These are phyloP conservation scores for Dendrocincla fuliginosa DNA, from an alignment of 2,797 vertebrate species.

Conservation along the genomic window DNA sequence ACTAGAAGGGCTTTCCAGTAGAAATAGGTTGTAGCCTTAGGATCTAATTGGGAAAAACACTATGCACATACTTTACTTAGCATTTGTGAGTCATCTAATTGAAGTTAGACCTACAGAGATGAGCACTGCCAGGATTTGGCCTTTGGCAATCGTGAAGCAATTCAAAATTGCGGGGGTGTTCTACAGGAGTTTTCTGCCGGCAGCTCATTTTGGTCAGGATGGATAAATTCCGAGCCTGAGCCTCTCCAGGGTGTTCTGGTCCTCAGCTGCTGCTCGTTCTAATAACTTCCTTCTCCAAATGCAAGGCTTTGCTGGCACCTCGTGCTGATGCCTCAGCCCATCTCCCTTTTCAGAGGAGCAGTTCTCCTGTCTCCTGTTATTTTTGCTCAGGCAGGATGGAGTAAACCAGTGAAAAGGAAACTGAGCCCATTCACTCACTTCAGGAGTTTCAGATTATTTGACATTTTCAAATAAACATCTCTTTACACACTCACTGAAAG, in stretches of 20 bases:
- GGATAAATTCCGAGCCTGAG: neutral
- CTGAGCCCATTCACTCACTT: neutral
- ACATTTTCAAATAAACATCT: neutral
- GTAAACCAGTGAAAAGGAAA: neutral
- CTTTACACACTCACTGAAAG: neutral
- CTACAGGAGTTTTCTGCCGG: neutral
- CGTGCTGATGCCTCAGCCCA: accelerated
- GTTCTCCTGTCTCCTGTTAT: neutral
- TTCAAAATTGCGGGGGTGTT: neutral
- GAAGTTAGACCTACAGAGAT: neutral
- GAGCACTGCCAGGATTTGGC: neutral
- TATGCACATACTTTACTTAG: neutral
- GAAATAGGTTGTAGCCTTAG: neutral
- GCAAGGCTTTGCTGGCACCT: neutral
- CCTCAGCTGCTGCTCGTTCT: neutral
- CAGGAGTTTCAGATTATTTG: neutral
- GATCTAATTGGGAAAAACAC: neutral
- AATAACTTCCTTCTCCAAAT: neutral
- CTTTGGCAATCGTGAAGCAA: neutral
- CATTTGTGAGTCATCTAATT: neutral
- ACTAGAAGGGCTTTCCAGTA: neutral
- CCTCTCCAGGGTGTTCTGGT: neutral
- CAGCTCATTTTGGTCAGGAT: neutral
- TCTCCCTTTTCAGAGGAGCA: neutral
- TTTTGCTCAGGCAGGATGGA: neutral